Evolutionary conservation across 1,140 invertebrate species (phyloP), one percentile per base, ranked within the genome.

Genomic region (Halictus rubicundus): DNA sequence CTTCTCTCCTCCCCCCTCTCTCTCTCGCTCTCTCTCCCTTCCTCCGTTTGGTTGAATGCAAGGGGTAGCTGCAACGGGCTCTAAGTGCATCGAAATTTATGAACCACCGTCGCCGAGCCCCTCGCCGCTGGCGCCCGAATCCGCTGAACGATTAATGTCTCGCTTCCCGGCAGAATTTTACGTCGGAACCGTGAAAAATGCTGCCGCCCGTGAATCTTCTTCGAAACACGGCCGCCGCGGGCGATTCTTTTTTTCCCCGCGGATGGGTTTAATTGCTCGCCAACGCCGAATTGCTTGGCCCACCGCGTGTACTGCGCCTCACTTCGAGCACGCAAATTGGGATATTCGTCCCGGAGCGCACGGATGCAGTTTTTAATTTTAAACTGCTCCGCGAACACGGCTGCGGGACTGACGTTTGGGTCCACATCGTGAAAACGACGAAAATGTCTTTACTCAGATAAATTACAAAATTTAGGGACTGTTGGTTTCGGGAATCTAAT

Each of bases 21-120:
- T 73, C 66, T 54, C 59, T 60, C 49, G 49, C 59, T 37, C 63
- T 61, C n/a, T 21, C 59, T 37, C 63, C 54, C 25, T 14, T n/a
- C 23, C 59, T 14, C 10, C 65, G 76, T 68, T 69, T 68, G 54
- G 54, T 63, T 52, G 66, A 66, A 54, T 46, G 64, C n/a, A 84
- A 64, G 64, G 72, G 64, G 54, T 74, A 60, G 69, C 21, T 74
- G 68, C 69, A 57, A 39, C 68, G 57, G 57, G 54, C 60, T 82
- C 82, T 87, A 87, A 87, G 85, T 87, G 86, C 86, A 87, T 87
- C 82, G 86, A 87, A 87, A 87, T 87, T 87, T 87, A 87, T 87
- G 86, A 87, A 87, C 85, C 80, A 42, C 54, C 78, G 80, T 70
- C 46, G 54, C 71, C 46, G 54, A 52, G 49, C 72, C 69, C 23